A percentile compares a stretch with the other conserved stretches of the same genome.
These are phyloP conservation scores for Onchidella celtica DNA, from an alignment of 2,888 invertebrate genomes.

Conservation along the genomic window DNA sequence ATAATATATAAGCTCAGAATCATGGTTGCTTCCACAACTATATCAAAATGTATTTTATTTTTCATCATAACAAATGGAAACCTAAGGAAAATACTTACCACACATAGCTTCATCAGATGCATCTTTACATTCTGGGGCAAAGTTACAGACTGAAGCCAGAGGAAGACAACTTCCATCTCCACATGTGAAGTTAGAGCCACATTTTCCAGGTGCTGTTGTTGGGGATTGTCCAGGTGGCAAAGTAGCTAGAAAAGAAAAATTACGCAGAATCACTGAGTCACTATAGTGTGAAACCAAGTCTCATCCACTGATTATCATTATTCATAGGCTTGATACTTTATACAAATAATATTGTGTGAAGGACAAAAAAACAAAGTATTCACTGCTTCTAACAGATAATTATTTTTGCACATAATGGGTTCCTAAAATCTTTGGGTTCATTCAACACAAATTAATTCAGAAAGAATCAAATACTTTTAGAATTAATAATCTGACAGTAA, in stretches of 20 bases:
- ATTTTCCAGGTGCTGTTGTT: slow-evolving; percentile 65
- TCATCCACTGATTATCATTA: no score
- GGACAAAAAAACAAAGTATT: no score
- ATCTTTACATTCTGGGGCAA: slow-evolving; percentile 65
- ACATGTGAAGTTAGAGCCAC: slow-evolving; percentile 62
- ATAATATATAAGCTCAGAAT: background rate
- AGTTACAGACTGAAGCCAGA: slow-evolving; percentile 69
- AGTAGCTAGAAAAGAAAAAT: slow-evolving; percentile 37
- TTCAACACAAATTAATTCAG: no score
- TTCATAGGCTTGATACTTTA: no score
- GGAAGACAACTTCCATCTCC: slow-evolving; percentile 63
- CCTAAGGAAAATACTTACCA: slow-evolving; percentile 58
- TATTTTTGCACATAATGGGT: no score
- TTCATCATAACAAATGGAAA: background rate
- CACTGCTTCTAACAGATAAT: no score
- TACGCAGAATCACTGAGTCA: no score
- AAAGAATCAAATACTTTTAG: no score
- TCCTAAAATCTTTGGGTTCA: no score
- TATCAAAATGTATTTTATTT: background rate
- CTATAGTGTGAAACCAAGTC: no score
- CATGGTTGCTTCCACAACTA: background rate
- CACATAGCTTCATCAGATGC: slow-evolving; percentile 71
- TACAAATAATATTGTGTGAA: no score
- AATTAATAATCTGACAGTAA: no score
- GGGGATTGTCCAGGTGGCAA: slow-evolving; percentile 62